Conservation (phyloP, 1,140 invertebrate species). For the Heliconius nattereri region DNA sequence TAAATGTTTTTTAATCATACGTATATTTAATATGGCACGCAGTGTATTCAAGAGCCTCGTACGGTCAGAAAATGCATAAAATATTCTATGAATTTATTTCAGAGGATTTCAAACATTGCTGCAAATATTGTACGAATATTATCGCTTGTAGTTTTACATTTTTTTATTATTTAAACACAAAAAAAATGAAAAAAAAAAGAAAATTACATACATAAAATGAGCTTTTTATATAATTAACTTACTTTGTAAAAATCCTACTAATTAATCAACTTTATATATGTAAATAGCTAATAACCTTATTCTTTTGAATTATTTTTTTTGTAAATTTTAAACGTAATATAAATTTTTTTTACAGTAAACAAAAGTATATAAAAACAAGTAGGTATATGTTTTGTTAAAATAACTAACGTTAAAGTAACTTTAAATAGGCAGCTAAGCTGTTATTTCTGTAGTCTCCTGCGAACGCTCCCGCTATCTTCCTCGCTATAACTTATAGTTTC, state of each 20-base stretch:
- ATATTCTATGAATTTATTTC: slow-evolving; percentile 80
- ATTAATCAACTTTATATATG: too few relatives aligned
- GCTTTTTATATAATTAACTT: too few relatives aligned
- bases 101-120: slow-evolving; percentile 67
- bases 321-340: too few relatives aligned
- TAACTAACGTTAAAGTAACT: too few relatives aligned
- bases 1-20: neutral
- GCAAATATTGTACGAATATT: slow-evolving; percentile 60
- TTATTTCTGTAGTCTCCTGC: slow-evolving; percentile 29
- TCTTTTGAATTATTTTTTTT: too few relatives aligned
- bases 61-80: slow-evolving; percentile 78
- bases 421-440: neutral
- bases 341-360: too few relatives aligned
- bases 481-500: slow-evolving; percentile 79
- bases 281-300: too few relatives aligned
- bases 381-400: neutral
- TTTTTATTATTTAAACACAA: slow-evolving; percentile 17
- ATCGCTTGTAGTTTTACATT: slow-evolving; percentile 43
- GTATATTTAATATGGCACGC: slow-evolving; percentile 43
- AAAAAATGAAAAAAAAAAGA: neutral
- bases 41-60: slow-evolving; percentile 62
- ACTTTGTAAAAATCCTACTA: too few relatives aligned
- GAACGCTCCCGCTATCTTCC: slow-evolving; percentile 55
- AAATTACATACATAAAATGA: neutral
- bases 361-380: too few relatives aligned